phyloP scores from a whole-genome alignment of 2,113 vertebrate genomes.

The Atlantisia rogersi region DNA sequence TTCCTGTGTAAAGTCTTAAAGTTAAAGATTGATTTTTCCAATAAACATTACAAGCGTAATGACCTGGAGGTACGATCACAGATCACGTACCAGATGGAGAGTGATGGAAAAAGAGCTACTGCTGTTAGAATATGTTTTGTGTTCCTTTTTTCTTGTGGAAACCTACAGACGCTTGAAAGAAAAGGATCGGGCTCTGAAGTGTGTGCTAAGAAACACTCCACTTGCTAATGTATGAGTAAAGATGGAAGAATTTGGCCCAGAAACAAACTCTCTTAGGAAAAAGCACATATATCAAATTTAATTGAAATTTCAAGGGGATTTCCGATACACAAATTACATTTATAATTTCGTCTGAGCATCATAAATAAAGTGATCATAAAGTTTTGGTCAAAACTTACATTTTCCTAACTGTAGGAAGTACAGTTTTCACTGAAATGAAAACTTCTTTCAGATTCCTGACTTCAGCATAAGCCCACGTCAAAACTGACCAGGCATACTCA shows the following conservation, averaged over 20 bases:
- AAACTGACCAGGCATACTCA: neutral
- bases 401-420: neutral
- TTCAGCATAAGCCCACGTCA: neutral
- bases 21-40: conserved; percentile 69
- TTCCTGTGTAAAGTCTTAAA: conserved; percentile 59
- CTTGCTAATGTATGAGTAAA: neutral
- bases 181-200: neutral
- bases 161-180: neutral
- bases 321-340: neutral
- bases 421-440: neutral
- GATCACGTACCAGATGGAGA: conserved; percentile 33
- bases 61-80: conserved; percentile 42
- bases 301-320: conserved; percentile 17
- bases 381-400: neutral
- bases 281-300: neutral
- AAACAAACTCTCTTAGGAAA: neutral
- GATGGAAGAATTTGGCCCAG: neutral
- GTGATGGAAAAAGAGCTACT: neutral
- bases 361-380: neutral
- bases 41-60: conserved; percentile 43
- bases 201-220: neutral
- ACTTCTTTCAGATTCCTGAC: neutral
- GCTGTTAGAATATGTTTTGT: neutral
- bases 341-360: neutral
- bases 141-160: neutral